phyloP scores from a whole-genome alignment of 2,797 vertebrate species.

The Pogoniulus pusillus region DNA sequence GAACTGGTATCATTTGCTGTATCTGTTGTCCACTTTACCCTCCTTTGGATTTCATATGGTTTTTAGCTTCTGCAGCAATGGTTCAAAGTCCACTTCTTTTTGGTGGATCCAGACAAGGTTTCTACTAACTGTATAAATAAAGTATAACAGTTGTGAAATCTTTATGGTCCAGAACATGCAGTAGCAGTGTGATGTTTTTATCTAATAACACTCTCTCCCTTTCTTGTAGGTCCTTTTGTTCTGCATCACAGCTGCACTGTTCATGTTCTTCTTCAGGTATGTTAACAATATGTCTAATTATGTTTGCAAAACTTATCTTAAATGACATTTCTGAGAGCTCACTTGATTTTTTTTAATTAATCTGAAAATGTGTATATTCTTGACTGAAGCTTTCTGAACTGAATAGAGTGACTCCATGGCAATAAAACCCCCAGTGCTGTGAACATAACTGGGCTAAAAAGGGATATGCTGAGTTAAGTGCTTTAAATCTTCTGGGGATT shows the following conservation, averaged over 20 bases:
- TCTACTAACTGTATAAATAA: neutral
- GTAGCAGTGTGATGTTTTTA: neutral
- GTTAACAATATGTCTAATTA: constrained; percentile 23
- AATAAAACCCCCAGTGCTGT: neutral
- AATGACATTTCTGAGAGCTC: neutral
- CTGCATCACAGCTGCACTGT: constrained; percentile 85
- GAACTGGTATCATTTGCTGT: neutral
- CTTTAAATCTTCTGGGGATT: neutral
- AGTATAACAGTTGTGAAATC: neutral
- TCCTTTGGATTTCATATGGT: neutral
- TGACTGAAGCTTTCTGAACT: neutral
- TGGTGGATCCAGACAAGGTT: neutral
- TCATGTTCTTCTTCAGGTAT: constrained; percentile 89
- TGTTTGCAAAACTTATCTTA: constrained; percentile 1
- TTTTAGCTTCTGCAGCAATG: neutral
- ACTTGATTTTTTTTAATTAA: neutral
- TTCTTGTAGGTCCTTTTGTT: constrained; percentile 83
- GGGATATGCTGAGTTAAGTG: neutral
- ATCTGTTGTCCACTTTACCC: neutral
- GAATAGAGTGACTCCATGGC: neutral
- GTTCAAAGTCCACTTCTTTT: neutral
- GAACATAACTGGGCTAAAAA: neutral
- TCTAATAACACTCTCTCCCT: constrained; percentile 50
- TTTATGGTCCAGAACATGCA: neutral
- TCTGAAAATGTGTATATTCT: neutral